A percentile compares a stretch with the other conserved stretches of the same genome.
phyloP scores from a whole-genome alignment of 2,888 invertebrate genomes.

The Taphrorychus bicolor region DNA sequence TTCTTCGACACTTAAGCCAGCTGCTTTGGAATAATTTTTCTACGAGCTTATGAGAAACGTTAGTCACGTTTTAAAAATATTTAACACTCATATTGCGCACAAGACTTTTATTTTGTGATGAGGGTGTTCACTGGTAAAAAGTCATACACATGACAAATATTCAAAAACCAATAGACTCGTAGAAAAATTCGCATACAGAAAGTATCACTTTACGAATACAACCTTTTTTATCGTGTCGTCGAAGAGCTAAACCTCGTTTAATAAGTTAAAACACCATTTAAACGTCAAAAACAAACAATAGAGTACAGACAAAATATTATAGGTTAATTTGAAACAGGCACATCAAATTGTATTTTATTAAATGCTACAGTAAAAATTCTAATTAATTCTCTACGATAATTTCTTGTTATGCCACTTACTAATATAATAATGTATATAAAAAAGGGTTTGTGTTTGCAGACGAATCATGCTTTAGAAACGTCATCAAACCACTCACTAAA shows the following conservation, averaged over 20 bases:
- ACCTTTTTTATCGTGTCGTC: conserved; percentile 9
- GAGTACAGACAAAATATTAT: conserved; percentile 51
- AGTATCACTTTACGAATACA: not conserved
- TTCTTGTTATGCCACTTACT: conserved; percentile 29
- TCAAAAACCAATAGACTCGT: no score
- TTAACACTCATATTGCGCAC: not conserved
- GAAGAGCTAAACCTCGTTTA: not conserved
- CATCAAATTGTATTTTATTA: conserved; percentile 49
- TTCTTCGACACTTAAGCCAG: not conserved
- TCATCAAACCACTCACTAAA: not conserved
- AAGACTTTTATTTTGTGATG: not conserved
- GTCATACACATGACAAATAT: no score
- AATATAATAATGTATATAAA: conserved; percentile 18
- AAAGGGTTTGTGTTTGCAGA: not conserved
- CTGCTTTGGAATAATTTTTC: not conserved
- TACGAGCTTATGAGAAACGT: no score
- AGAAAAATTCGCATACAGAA: no score
- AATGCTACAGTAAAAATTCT: conserved; percentile 40
- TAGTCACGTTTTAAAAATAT: no score
- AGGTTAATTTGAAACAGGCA: conserved; percentile 52
- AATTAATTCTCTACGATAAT: conserved; percentile 33
- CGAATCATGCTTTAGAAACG: not conserved
- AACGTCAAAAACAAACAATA: conserved; percentile 51
- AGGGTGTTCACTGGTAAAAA: no score
- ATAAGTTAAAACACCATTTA: conserved; percentile 21